phyloP scores from a whole-genome alignment of 2,888 invertebrate genomes.

The Athalia circularis region DNA sequence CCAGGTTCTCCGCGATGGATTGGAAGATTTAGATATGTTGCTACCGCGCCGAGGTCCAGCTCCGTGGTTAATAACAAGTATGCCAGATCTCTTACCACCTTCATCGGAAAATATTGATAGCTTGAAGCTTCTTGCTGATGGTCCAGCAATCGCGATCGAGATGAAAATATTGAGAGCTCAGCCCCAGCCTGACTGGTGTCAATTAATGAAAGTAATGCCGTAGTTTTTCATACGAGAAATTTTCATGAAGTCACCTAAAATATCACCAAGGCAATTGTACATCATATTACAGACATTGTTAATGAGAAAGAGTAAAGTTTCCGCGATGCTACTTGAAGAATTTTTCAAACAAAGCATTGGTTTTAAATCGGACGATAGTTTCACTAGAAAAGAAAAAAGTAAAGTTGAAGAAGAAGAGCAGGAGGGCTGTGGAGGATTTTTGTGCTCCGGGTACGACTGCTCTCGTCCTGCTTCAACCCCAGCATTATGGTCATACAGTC shows the following conservation, averaged over 20 bases:
- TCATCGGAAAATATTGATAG: slow-evolving; percentile 74
- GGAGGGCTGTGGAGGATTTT: slow-evolving; percentile 79
- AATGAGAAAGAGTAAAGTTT: slow-evolving; percentile 83
- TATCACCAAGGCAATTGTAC: slow-evolving; percentile 1
- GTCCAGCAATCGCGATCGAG: slow-evolving; percentile 82
- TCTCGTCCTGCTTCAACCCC: slow-evolving; percentile 68
- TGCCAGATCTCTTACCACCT: slow-evolving; percentile 77
- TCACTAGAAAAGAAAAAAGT: slow-evolving; percentile 63
- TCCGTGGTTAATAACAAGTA: slow-evolving; percentile 84
- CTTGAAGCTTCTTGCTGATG: slow-evolving; percentile 76
- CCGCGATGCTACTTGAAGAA: slow-evolving; percentile 77
- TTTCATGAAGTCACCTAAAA: background rate
- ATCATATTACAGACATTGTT: slow-evolving; percentile 78
- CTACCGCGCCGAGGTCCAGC: slow-evolving; percentile 77
- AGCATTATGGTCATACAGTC: slow-evolving; percentile 79
- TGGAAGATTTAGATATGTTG: slow-evolving; percentile 77
- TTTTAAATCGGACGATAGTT: slow-evolving; percentile 71
- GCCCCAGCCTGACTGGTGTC: slow-evolving; percentile 87
- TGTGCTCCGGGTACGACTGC: slow-evolving; percentile 83
- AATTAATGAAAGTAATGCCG: slow-evolving; percentile 81
- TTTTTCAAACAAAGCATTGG: slow-evolving; percentile 74
- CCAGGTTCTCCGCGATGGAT: slow-evolving; percentile 74
- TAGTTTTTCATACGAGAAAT: background rate
- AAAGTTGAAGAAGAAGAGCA: slow-evolving; percentile 56
- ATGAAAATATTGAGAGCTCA: slow-evolving; percentile 83